phyloP scores from a whole-genome alignment of 2,888 invertebrate genomes.

The Andrena minutula region DNA sequence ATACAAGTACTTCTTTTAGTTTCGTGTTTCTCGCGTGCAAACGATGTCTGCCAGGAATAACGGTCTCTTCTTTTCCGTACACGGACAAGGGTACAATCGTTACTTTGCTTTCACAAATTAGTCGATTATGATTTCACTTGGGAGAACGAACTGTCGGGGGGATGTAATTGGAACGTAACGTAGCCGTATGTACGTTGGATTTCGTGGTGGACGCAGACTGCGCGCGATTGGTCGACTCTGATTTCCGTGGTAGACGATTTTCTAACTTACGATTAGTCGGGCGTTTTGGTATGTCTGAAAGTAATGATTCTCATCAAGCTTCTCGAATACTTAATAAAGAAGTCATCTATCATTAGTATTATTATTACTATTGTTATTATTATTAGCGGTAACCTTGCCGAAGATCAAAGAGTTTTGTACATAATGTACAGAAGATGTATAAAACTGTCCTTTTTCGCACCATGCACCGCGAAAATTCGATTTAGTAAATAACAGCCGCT shows the following conservation, averaged over 20 bases:
- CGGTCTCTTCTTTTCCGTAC: constrained; percentile 33
- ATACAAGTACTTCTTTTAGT: constrained; percentile 73
- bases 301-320: constrained; percentile 28
- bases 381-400: constrained; percentile 44
- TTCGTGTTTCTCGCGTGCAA: constrained; percentile 36
- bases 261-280: constrained; percentile 9
- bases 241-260: constrained; percentile 29
- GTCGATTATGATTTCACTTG: constrained; percentile 18
- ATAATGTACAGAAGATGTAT: constrained; percentile 58
- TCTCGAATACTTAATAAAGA: constrained; percentile 28
- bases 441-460: constrained; percentile 32
- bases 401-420: constrained; percentile 59
- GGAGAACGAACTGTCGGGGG: constrained; percentile 37
- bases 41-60: constrained; percentile 31
- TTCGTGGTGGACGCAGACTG: constrained; percentile 24
- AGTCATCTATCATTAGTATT: constrained; percentile 22
- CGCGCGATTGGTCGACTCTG: constrained; percentile 31
- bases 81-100: constrained; percentile 24
- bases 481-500: constrained; percentile 40
- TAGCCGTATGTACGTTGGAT: constrained; percentile 1
- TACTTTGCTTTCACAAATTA: constrained; percentile 20
- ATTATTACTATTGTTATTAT: constrained; percentile 18
- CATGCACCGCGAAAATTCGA: constrained; percentile 44
- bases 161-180: constrained; percentile 51
- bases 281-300: constrained; percentile 35